phyloP scores from a whole-genome alignment of 2,797 vertebrate species.

The Sus cebifrons region DNA sequence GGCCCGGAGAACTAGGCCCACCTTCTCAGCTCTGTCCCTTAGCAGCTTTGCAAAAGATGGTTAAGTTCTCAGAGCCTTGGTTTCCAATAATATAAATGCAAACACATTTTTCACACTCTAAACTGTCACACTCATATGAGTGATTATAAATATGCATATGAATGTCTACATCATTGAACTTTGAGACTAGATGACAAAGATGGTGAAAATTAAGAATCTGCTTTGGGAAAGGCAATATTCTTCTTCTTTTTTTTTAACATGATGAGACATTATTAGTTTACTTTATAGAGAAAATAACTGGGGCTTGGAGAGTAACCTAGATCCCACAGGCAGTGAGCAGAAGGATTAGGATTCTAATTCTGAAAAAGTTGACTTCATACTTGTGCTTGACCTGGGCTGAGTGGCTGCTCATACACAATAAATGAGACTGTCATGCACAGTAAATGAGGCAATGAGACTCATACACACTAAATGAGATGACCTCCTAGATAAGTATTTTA shows the following conservation, averaged over 20 bases:
- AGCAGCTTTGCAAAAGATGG: neutral
- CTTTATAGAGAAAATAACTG: constrained; percentile 34
- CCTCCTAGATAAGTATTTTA: neutral
- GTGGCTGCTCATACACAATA: neutral
- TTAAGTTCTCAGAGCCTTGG: neutral
- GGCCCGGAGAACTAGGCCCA: neutral
- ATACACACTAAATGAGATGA: neutral
- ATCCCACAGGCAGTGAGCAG: neutral
- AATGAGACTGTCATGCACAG: neutral
- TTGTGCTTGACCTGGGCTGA: neutral
- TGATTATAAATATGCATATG: neutral
- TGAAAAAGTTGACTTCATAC: neutral
- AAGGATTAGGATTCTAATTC: neutral
- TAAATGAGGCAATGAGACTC: too few species aligned
- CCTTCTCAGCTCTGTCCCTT: neutral
- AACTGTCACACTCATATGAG: neutral
- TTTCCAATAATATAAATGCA: neutral
- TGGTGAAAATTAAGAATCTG: neutral
- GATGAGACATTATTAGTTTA: neutral
- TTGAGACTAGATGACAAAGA: neutral
- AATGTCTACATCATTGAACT: neutral
- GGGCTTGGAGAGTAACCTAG: neutral
- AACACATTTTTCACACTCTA: neutral
- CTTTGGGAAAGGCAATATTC: neutral
- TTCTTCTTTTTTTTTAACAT: neutral